Conservation (phyloP, 2,888 invertebrate genomes). For the Lordiphosa fenestrarum region DNA sequence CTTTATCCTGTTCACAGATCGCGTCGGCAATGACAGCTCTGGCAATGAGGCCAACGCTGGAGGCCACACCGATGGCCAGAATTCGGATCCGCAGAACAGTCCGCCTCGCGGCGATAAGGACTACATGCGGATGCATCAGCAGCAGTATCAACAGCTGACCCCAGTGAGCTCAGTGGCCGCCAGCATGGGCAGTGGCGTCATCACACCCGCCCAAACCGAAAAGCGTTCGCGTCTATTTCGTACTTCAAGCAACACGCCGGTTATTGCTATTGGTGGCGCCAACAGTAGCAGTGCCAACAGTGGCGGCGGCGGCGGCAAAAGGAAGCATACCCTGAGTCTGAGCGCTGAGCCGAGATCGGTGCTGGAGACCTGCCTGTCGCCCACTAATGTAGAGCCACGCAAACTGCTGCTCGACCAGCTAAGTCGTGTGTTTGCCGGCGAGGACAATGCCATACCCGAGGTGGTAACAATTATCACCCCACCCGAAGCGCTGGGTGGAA, state of each 20-base stretch:
- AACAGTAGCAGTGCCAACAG: constrained; percentile 27
- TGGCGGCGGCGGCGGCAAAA: constrained; percentile 79
- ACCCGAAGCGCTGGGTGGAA: constrained; percentile 84
- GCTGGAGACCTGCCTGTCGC: constrained; percentile 80
- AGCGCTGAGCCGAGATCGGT: constrained; percentile 81
- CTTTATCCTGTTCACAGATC: constrained; percentile 62
- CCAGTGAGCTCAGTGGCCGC: constrained; percentile 68
- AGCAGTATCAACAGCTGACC: constrained; percentile 69
- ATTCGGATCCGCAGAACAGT: constrained; percentile 83
- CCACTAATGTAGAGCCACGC: constrained; percentile 84
- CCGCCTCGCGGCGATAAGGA: constrained; percentile 82
- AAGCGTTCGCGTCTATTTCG: constrained; percentile 82
- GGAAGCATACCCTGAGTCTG: constrained; percentile 84
- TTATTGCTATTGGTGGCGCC: constrained; percentile 58
- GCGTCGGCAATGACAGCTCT: constrained; percentile 80
- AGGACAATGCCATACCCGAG: constrained; percentile 89
- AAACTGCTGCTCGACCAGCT: constrained; percentile 91
- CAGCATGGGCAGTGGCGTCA: constrained; percentile 41
- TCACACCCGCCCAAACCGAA: constrained; percentile 73
- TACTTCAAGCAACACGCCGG: constrained; percentile 79
- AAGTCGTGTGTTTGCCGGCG: constrained; percentile 88
- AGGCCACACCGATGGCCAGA: constrained; percentile 84
- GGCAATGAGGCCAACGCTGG: constrained; percentile 84
- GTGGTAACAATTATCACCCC: constrained; percentile 89
- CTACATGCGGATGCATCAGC: constrained; percentile 66